Base-by-base conservation (phyloP, 2,113 vertebrate species). In the Eretmochelys imbricata region DNA sequence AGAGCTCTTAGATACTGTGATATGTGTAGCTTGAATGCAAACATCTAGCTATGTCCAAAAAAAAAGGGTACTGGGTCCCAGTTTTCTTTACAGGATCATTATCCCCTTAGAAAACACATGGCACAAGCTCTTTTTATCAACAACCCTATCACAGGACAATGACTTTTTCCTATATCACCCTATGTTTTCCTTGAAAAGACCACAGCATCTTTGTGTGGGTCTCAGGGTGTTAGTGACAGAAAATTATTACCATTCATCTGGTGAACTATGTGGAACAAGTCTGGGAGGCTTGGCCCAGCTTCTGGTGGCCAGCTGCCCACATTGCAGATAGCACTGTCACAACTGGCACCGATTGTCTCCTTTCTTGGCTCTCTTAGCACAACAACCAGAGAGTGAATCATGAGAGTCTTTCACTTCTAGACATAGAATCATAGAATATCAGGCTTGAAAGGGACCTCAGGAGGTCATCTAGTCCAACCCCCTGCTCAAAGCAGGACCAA, bases 1-100 rank as follows among this genome's bases (percentile, higher is more conserved):
- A 97, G 94, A 24, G 82, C 95, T 97, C 94, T 98, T 96, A 95
- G 96, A 97, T 94, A 57, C 90, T 86, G 78, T 88, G 82, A 91
- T 94, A 96, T 50, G 82, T 54, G 94, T 65, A 93, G 50, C 6
- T 0, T 79, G 93, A 95, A 90, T 85, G 78, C 92, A 96, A 97
- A 95, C 87, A 86, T 85, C 88, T 88, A 86, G 84, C 65, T 35
- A 72, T 9, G 16, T 29, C 87, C 59, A 46, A 57, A 83, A 65
- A 86, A 49, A 42, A 53, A 48, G 29, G 88, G n/a, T 22, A 89
- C 49, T n/a, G 31, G 27, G 5, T 22, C 19, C 75, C 91, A 95
- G 83, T 8, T 57, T 51, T 29, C 29, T 55, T 1, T n/a, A 57
- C 8, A 92, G 50, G 57, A 76, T 4, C 48, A 10, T 24, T 6